Evolutionary conservation across 2,888 invertebrate genomes (phyloP).

Genomic region (Gari tellinella): DNA sequence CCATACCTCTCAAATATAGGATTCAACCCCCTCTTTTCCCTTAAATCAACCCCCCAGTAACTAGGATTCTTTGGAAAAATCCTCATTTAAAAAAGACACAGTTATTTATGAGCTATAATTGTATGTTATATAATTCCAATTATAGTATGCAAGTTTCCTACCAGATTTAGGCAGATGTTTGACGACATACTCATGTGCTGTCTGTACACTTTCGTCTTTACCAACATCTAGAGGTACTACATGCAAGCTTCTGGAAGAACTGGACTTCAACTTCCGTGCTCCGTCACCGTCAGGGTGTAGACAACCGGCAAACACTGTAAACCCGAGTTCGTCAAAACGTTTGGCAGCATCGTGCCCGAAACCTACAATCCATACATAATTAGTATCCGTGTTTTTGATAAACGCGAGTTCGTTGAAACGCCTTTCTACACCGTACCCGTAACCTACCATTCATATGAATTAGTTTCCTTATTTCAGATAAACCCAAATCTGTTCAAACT

Average conservation of each 20-base stretch:
- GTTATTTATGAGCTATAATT: too few species aligned
- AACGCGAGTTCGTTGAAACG: constrained; percentile 57
- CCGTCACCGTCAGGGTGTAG: constrained; percentile 49
- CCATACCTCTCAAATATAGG: too few species aligned
- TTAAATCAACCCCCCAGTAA: too few species aligned
- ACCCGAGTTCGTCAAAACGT: constrained; percentile 55
- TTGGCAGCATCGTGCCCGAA: constrained; percentile 62
- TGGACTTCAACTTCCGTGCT: constrained; percentile 33
- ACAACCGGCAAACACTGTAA: constrained; percentile 64
- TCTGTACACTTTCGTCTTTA: constrained; percentile 38
- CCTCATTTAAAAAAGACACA: too few species aligned
- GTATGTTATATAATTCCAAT: too few species aligned
- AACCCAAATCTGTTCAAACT: too few species aligned
- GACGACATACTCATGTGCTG: constrained; percentile 53
- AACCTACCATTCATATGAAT: too few species aligned
- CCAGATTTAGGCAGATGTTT: constrained; percentile 39
- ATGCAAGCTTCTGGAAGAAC: constrained; percentile 38
- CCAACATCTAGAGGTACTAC: constrained; percentile 54
- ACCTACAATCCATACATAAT: constrained; percentile 20
- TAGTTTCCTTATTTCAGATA: too few species aligned
- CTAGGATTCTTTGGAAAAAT: too few species aligned
- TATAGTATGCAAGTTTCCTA: constrained; percentile 2
- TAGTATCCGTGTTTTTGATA: not conserved
- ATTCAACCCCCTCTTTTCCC: too few species aligned
- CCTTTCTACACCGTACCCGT: constrained; percentile 57